Evolutionary conservation across 2,888 invertebrate species (phyloP), one percentile per base, ranked within the genome.

Genomic region (Polydrusus cervinus): DNA sequence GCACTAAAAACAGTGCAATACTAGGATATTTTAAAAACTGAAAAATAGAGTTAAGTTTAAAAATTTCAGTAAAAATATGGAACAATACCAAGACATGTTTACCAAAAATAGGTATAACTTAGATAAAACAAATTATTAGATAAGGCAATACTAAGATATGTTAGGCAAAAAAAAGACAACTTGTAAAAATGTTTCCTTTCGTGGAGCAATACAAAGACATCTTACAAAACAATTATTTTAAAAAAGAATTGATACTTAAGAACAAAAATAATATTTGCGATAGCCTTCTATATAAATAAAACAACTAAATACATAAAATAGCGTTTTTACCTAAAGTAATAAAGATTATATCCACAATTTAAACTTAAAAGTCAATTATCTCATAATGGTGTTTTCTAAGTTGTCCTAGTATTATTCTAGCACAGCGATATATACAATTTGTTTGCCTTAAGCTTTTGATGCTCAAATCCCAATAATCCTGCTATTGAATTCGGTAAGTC

Each of bases 131-230:
- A 43, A 43, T 43, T 10, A 43, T 43, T 43, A 43, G 43, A 10
- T 43, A 13, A 13, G 6, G 11, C 43, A 43, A 43, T 43, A 43
- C 43, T 43, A 43, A 43, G 43, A 43, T 43, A 43, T 13, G 3
- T n/a, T 43, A 43, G 43, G 13, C 6, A 43, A 43, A 13, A 43
- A n/a, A 11, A 43, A 43, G 43, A 43, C n/a, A 43, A 43, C 43
- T 43, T 43, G n/a, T 43, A 43, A 43, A 43, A 43, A 43, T 43
- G 43, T 43, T 43, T 43, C 40, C n/a, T 43, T 43, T 43, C 43
- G 13, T 43, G 5, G 43, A 43, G 10, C 43, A 43, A 43, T 43
- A 43, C 43, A 43, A 43, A 13, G 43, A 43, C n/a, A 43, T 43
- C 43, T 43, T 43, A 43, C 11, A 43, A 43, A 13, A 43, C 13